Conservation (phyloP, 2,797 vertebrate genomes). For the Ctenochaetus hawaiiensis region DNA sequence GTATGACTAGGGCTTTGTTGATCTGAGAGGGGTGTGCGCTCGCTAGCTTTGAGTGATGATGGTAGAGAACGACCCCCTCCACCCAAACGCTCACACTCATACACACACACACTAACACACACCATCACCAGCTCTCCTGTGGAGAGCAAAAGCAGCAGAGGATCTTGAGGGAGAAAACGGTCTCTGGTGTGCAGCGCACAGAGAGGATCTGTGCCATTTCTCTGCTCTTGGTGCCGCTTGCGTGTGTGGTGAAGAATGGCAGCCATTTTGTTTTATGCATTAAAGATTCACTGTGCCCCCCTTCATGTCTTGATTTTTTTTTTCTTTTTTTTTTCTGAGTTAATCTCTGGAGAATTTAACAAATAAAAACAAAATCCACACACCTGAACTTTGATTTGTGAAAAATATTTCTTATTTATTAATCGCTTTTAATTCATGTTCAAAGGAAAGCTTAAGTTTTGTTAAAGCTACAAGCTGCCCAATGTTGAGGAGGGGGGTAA, state of each 20-base stretch:
- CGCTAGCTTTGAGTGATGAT: constrained; percentile 52
- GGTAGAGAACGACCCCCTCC: constrained; percentile 40
- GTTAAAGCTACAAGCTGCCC: constrained; percentile 11
- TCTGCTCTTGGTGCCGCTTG: constrained; percentile 31
- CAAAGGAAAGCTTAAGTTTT: not conserved
- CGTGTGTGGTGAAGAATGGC: constrained; percentile 48
- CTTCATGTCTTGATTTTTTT: constrained; percentile 23
- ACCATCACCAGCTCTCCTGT: constrained; percentile 28
- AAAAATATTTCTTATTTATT: constrained; percentile 10
- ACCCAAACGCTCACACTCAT: constrained; percentile 6
- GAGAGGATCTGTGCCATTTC: constrained; percentile 33
- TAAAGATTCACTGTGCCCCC: constrained; percentile 39
- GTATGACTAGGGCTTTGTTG: constrained; percentile 66
- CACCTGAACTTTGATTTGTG: not conserved
- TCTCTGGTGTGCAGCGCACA: constrained; percentile 43
- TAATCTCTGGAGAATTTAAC: not conserved
- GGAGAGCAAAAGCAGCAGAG: constrained; percentile 50
- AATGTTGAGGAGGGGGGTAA: constrained; percentile 2
- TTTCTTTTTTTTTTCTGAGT: constrained; percentile 8
- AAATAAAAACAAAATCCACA: constrained; percentile 14
- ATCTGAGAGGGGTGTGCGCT: constrained; percentile 60
- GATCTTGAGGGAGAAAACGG: constrained; percentile 54
- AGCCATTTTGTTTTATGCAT: constrained; percentile 74
- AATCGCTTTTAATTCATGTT: not conserved
- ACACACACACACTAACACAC: constrained; percentile 13